A percentile compares a stretch with the other conserved stretches of the same genome.
These are phyloP conservation scores for Anseranas semipalmata DNA, from an alignment of 2,113 vertebrate species.

Conservation along the genomic window DNA sequence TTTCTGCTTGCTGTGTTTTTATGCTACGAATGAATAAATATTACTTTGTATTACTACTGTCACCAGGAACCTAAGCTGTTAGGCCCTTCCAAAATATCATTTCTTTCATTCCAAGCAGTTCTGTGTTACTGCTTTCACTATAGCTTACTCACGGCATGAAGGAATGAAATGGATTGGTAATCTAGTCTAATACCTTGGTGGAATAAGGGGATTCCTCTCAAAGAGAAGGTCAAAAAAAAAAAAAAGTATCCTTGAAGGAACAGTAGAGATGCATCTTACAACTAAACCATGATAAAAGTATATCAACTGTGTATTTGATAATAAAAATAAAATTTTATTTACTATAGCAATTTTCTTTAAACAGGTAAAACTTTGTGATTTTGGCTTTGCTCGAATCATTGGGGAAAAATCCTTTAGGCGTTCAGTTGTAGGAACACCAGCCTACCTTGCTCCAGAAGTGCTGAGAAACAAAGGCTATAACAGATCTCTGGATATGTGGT, in stretches of 20 bases:
- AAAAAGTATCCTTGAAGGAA: neutral
- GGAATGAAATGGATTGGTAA: neutral
- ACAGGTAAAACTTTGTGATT: constrained; percentile 98
- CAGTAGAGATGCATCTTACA: neutral
- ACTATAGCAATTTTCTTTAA: neutral
- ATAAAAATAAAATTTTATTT: neutral
- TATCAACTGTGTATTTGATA: neutral
- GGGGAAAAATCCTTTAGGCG: constrained; percentile 96
- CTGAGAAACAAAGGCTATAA: constrained; percentile 97
- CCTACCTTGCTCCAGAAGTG: constrained; percentile 95
- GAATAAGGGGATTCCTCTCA: neutral
- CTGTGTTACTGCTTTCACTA: neutral
- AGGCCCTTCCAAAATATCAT: neutral
- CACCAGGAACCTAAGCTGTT: neutral
- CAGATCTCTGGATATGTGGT: constrained; percentile 98
- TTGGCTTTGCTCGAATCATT: constrained; percentile 97
- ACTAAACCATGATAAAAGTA: neutral
- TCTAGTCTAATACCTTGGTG: neutral
- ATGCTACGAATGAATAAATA: neutral
- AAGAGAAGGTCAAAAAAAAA: neutral
- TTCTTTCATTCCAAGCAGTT: neutral
- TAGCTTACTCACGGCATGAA: neutral
- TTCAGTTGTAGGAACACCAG: constrained; percentile 95
- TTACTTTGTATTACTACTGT: neutral
- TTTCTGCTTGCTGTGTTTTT: neutral